Conservation (phyloP, 2,113 vertebrate species). For the Promerops cafer region DNA sequence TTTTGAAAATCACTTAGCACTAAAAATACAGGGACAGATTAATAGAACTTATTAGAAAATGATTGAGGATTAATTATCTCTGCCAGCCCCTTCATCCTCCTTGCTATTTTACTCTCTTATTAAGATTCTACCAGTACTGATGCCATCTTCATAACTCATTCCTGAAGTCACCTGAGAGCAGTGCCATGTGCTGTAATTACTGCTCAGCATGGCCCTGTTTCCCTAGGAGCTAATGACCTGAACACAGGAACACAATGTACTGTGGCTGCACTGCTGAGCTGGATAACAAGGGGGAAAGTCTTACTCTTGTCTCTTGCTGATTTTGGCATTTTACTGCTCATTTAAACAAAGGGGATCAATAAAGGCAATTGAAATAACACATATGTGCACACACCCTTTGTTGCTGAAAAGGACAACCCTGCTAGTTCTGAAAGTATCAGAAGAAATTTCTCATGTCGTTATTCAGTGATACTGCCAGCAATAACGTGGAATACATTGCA, state of each 20-base stretch:
- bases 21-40: background rate
- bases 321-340: background rate
- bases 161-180: background rate
- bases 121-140: background rate
- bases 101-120: background rate
- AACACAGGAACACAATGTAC: background rate
- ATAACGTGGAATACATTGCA: background rate
- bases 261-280: background rate
- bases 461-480: background rate
- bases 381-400: background rate
- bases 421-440: background rate
- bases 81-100: background rate
- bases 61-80: background rate
- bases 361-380: background rate
- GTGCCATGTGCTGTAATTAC: slow-evolving; percentile 7
- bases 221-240: background rate
- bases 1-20: background rate
- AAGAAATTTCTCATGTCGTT: background rate
- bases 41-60: background rate
- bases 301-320: background rate
- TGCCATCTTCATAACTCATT: background rate
- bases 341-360: background rate
- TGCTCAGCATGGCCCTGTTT: slow-evolving; percentile 4
- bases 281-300: background rate
- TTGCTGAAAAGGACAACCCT: background rate